Conservation (phyloP, 1,140 invertebrate species). For the Sitobion miscanthi region DNA sequence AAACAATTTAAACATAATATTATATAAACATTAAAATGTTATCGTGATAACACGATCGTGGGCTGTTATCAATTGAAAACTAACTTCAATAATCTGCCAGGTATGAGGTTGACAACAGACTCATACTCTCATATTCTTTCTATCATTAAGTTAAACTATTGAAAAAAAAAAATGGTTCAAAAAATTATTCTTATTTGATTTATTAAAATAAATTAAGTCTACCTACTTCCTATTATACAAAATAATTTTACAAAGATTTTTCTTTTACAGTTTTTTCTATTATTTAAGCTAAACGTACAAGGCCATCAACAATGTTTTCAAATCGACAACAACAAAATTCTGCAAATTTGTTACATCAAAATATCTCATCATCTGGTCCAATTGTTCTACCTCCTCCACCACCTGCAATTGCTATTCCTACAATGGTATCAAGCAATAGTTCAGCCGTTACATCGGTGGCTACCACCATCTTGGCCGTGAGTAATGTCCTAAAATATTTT, state of each 20-base stretch:
- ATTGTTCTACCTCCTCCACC: conserved; percentile 24
- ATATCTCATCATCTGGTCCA: conserved; percentile 1
- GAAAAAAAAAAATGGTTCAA: background rate
- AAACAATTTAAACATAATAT: no score
- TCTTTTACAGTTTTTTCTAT: background rate
- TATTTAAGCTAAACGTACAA: background rate
- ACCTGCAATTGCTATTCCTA: background rate
- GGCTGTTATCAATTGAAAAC: background rate
- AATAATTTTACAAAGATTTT: background rate
- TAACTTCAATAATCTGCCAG: background rate
- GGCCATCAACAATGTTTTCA: conserved; percentile 36
- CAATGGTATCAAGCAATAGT: background rate
- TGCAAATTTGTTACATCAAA: conserved; percentile 17
- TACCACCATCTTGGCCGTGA: conserved; percentile 14
- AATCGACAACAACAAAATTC: conserved; percentile 35
- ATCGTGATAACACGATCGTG: background rate
- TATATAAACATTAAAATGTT: background rate
- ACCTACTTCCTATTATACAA: background rate
- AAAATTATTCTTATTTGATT: background rate
- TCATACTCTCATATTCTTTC: background rate
- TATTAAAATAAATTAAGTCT: background rate
- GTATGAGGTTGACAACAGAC: background rate
- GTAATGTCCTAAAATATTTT: background rate
- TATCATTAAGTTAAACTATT: background rate
- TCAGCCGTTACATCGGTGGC: background rate